These are phyloP conservation scores for Mactra quadrangularis DNA, from an alignment of 1,140 invertebrate species.

Conservation along the genomic window DNA sequence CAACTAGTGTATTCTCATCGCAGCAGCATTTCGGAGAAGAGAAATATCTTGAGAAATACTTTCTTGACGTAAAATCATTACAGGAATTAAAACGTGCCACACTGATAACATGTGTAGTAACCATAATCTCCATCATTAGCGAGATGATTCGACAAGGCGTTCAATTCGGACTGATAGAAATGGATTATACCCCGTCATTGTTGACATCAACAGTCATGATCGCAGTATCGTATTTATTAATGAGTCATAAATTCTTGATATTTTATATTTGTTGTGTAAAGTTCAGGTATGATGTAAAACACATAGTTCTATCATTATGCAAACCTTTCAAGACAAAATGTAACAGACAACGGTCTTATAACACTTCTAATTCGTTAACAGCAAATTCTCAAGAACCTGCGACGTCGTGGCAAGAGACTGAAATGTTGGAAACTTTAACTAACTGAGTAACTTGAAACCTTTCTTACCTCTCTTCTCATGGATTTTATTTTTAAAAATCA, in stretches of 20 bases:
- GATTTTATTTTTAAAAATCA: no score
- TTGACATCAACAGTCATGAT: constrained; percentile 1
- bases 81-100: constrained; percentile 68
- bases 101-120: constrained; percentile 59
- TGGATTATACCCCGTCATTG: constrained; percentile 46
- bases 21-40: constrained; percentile 9
- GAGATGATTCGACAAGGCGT: constrained; percentile 7
- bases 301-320: constrained; percentile 9
- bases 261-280: constrained; percentile 55
- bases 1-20: neutral
- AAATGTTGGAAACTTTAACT: neutral
- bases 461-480: no score
- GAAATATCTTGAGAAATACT: constrained; percentile 73
- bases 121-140: constrained; percentile 31
- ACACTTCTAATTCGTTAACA: neutral
- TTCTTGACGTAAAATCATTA: constrained; percentile 74
- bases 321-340: constrained; percentile 1
- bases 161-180: neutral
- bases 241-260: constrained; percentile 69
- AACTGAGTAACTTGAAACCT: neutral
- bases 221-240: constrained; percentile 62
- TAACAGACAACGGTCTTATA: neutral
- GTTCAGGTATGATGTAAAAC: constrained; percentile 43
- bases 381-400: constrained; percentile 12
- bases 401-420: constrained; percentile 34